These are phyloP conservation scores for Myopa tessellatipennis DNA, from an alignment of 2,888 invertebrate species.

Conservation along the genomic window DNA sequence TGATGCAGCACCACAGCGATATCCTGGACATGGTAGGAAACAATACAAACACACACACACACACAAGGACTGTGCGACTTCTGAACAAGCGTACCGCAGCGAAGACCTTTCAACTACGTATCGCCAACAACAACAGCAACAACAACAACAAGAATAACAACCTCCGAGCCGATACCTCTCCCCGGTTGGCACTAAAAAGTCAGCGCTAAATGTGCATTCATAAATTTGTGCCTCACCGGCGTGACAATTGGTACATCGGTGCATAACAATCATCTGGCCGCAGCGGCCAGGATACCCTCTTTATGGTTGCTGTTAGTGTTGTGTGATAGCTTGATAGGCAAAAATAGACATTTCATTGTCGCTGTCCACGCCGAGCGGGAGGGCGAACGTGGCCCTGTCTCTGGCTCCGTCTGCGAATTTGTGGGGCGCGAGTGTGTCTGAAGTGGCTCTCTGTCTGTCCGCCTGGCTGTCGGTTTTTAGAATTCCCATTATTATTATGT, in stretches of 20 bases:
- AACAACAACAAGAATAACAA: slow-evolving; percentile 34
- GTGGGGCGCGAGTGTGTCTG: slow-evolving; percentile 48
- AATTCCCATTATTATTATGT: slow-evolving; percentile 60
- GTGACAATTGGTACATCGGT: slow-evolving; percentile 60
- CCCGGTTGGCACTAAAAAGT: slow-evolving; percentile 45
- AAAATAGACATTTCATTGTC: slow-evolving; percentile 54
- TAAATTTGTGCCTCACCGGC: slow-evolving; percentile 66
- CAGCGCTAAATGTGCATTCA: slow-evolving; percentile 62
- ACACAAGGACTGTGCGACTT: slow-evolving; percentile 16
- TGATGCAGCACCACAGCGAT: background rate
- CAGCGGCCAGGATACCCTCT: background rate
- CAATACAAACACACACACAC: background rate
- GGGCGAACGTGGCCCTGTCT: background rate
- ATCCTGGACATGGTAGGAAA: background rate
- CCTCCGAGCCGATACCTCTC: background rate
- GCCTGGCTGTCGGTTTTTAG: slow-evolving; percentile 1
- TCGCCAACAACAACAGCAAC: slow-evolving; percentile 13
- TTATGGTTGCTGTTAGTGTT: background rate
- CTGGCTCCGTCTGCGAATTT: background rate
- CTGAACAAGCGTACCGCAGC: slow-evolving; percentile 25
- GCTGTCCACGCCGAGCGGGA: slow-evolving; percentile 34
- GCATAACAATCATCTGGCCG: slow-evolving; percentile 6
- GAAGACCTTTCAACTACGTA: slow-evolving; percentile 35
- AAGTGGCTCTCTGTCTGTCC: slow-evolving; percentile 26
- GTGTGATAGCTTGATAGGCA: slow-evolving; percentile 36